Percentiles rank a stretch among this genome's conserved stretches.
Evolutionary conservation across 2,113 vertebrate genomes (phyloP).

Genomic region (Osmerus eperlanus): DNA sequence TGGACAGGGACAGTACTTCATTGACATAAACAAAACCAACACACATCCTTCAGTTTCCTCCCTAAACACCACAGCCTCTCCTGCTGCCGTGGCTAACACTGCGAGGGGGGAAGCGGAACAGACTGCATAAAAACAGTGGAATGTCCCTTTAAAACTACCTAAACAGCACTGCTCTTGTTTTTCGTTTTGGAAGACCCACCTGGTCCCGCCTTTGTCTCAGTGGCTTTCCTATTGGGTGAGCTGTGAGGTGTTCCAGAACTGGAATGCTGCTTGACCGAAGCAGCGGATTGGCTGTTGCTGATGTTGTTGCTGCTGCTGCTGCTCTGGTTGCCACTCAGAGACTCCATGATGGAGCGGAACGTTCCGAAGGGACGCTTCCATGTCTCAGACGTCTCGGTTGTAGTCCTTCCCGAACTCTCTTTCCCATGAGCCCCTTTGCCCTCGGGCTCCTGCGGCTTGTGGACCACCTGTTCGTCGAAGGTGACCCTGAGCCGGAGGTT

Average conservation of each 20-base stretch:
- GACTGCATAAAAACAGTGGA: background rate
- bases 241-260: slow-evolving; percentile 70
- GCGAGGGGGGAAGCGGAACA: background rate
- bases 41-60: no score
- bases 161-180: slow-evolving; percentile 79
- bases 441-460: slow-evolving; percentile 75
- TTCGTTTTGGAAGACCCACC: slow-evolving; percentile 78
- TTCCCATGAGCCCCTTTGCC: slow-evolving; percentile 75
- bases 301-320: slow-evolving; percentile 69
- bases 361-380: slow-evolving; percentile 88
- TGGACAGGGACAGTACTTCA: no score
- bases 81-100: no score
- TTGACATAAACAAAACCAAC: no score
- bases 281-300: slow-evolving; percentile 50
- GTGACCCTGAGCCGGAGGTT: slow-evolving; percentile 95
- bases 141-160: slow-evolving; percentile 18
- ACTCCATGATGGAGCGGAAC: slow-evolving; percentile 95
- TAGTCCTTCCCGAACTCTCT: slow-evolving; percentile 66
- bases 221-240: slow-evolving; percentile 79
- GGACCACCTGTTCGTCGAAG: slow-evolving; percentile 91
- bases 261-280: slow-evolving; percentile 54
- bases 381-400: slow-evolving; percentile 63
- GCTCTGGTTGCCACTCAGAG: slow-evolving; percentile 91
- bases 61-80: no score
- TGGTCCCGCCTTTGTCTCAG: slow-evolving; percentile 76